phyloP scores from a whole-genome alignment of 2,888 invertebrate species.

The Andrena marginata region DNA sequence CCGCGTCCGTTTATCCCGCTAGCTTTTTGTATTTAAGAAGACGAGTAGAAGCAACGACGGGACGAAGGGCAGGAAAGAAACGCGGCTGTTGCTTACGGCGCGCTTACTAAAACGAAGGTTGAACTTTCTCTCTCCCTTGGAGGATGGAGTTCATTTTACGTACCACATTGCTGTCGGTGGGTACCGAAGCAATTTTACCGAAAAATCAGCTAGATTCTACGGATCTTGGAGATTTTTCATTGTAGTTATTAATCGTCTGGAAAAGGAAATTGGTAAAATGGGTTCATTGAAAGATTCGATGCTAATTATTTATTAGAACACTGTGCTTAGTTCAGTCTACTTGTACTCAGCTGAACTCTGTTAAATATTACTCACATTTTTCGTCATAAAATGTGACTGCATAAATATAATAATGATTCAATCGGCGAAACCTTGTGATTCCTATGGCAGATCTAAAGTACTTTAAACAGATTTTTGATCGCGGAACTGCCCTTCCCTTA shows the following conservation, averaged over 20 bases:
- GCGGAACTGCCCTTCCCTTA: not conserved
- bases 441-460: not conserved
- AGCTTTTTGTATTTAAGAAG: conserved; percentile 48
- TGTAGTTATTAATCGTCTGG: conserved; percentile 49
- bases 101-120: conserved; percentile 38
- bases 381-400: no score
- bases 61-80: conserved; percentile 23
- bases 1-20: conserved; percentile 31
- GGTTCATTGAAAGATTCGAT: not conserved
- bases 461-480: not conserved
- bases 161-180: conserved; percentile 72
- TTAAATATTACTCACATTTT: not conserved
- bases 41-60: conserved; percentile 3
- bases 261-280: conserved; percentile 46
- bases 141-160: conserved; percentile 75
- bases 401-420: no score
- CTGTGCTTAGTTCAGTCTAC: not conserved
- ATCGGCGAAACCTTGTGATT: no score
- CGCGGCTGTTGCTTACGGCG: conserved; percentile 33
- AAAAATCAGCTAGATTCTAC: conserved; percentile 70
- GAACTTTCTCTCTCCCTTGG: conserved; percentile 57
- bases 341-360: not conserved
- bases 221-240: conserved; percentile 51
- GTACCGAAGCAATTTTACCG: conserved; percentile 70
- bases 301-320: conserved; percentile 17